phyloP scores from a whole-genome alignment of 2,113 vertebrate species.

The Hyaena hyaena region DNA sequence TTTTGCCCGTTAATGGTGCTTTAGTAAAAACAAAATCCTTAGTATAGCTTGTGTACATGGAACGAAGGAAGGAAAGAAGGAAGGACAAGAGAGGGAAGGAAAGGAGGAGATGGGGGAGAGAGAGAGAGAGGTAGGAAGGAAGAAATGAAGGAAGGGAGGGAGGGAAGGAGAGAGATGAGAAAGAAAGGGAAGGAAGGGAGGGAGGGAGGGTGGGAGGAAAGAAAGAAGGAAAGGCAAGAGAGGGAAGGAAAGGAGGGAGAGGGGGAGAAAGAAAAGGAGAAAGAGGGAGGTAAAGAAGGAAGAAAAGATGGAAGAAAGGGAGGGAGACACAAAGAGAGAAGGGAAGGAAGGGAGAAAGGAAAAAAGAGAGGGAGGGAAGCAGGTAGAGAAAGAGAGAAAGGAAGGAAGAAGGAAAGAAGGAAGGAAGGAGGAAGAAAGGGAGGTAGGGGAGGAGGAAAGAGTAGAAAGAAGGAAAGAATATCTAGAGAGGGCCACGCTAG shows the following conservation, averaged over 20 bases:
- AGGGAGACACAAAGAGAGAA: background rate
- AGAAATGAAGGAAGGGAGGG: too few species aligned
- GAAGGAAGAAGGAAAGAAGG: background rate
- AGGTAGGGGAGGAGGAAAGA: background rate
- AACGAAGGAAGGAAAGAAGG: background rate
- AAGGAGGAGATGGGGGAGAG: background rate
- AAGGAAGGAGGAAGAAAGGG: rapidly evolving
- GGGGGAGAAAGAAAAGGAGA: too few species aligned
- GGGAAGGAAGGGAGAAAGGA: too few species aligned
- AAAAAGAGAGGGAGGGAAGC: too few species aligned
- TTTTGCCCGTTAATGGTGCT: background rate
- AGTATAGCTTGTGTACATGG: background rate
- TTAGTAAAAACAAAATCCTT: constrained; percentile 3
- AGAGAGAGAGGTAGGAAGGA: background rate
- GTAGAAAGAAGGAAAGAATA: background rate
- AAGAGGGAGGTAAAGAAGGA: too few species aligned
- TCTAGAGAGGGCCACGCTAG: rapidly evolving
- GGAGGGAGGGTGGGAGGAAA: too few species aligned
- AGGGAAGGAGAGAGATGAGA: background rate
- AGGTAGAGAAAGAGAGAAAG: background rate
- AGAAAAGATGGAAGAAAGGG: background rate
- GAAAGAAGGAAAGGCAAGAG: too few species aligned
- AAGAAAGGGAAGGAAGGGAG: background rate
- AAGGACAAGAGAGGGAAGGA: background rate
- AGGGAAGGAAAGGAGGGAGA: too few species aligned